Base-by-base conservation (phyloP, 2,113 vertebrate species). In the Micromys minutus region DNA sequence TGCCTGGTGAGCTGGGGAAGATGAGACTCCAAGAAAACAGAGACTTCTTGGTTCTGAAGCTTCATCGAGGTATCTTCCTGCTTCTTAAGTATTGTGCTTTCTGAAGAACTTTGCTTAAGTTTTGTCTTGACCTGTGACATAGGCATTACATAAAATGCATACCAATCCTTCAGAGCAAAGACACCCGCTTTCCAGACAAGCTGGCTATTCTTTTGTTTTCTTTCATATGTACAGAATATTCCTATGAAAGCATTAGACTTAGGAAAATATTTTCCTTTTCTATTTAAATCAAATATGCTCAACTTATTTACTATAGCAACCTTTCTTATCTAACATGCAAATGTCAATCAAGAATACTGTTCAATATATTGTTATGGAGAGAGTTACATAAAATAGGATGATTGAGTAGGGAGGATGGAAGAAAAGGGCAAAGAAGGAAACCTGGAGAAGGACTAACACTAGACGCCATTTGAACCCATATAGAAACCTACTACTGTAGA, bases 91-190 rank as follows among this genome's bases (percentile, higher is more conserved):
- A 21, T 50, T 93, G 94, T 36, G 59, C 96, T 98, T 98, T 98
- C 97, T 96, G 98, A 97, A 97, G 97, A 96, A 93, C 96, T 92
- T 96, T 95, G 96, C 74, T 97, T 96, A 96, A 39, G 65, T 97
- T 97, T 98, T 98, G 96, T 94, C 96, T 96, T 97, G 95, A 98
- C 98, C 98, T 98, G 90, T 90, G 94, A 98, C 97, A 98, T 93
- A 97, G 94, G 69, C 94, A 95, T 96, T 86, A 90, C 15, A 90
- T 57, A 93, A 93, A 87, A 96, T 87, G 52, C 24, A 59, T 90
- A 65, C 65, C 71, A 76, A 42, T 89, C 52, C 52, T 95, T 94
- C 45, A 88, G 81, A 87, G 45, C 24, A 57, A 76, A 92, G 50
- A 10, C 83, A 55, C 45, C 10, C 88, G 61, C 24, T 89, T 94